Conservation (phyloP, 2,797 vertebrate genomes). For the Onychomys torridus region DNA sequence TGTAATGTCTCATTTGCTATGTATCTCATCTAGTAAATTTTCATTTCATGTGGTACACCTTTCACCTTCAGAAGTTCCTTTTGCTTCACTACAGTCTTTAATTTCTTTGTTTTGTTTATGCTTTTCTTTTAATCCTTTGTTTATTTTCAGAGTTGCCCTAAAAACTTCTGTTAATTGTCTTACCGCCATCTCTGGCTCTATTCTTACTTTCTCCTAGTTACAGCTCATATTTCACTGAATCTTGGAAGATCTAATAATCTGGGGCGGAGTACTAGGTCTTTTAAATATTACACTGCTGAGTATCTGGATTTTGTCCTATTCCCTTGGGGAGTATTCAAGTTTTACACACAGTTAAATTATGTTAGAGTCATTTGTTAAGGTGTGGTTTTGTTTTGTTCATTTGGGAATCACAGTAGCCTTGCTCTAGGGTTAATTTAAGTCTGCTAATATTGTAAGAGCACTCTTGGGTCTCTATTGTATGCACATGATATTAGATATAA, state of each 20-base stretch:
- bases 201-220: slow-evolving; percentile 60
- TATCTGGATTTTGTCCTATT: slow-evolving; percentile 41
- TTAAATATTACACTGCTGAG: slow-evolving; percentile 51
- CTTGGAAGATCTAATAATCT: slow-evolving; percentile 42
- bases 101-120: slow-evolving; percentile 51
- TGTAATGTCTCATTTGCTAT: slow-evolving; percentile 38
- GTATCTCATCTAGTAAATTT: slow-evolving; percentile 29
- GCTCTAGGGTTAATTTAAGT: background rate
- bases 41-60: slow-evolving; percentile 47
- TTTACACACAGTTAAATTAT: slow-evolving; percentile 50
- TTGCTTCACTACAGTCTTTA: slow-evolving; percentile 33
- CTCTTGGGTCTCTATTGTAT: background rate
- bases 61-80: slow-evolving; percentile 43
- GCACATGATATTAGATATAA: background rate
- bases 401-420: slow-evolving; percentile 31
- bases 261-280: background rate
- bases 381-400: slow-evolving; percentile 49
- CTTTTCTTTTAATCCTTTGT: slow-evolving; percentile 49
- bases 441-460: slow-evolving; percentile 1
- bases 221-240: slow-evolving; percentile 37
- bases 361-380: slow-evolving; percentile 42
- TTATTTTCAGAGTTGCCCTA: slow-evolving; percentile 54
- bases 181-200: slow-evolving; percentile 46
- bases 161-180: slow-evolving; percentile 51
- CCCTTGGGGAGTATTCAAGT: background rate